Conservation (phyloP, 2,113 vertebrate species). For the Porphyrio hochstetteri region DNA sequence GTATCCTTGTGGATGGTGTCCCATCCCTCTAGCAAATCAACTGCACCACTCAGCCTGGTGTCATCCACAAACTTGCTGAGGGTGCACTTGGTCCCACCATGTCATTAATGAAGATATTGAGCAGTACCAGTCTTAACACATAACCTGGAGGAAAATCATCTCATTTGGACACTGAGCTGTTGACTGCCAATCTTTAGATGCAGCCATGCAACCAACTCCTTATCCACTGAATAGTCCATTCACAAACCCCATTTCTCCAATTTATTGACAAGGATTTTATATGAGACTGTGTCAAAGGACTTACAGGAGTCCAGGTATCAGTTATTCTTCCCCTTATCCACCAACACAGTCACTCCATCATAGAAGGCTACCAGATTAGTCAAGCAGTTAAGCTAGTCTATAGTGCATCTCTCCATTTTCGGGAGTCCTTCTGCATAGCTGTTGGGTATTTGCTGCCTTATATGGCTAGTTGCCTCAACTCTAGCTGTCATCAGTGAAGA, state of each 20-base stretch:
- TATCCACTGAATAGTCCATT: background rate
- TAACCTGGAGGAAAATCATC: background rate
- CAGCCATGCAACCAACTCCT: background rate
- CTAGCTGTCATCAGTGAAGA: background rate
- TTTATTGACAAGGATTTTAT: background rate
- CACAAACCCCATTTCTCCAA: background rate
- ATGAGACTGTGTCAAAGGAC: background rate
- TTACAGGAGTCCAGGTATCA: background rate
- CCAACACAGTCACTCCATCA: background rate
- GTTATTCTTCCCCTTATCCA: background rate
- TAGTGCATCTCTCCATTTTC: background rate
- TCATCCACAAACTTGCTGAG: background rate
- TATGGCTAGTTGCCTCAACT: background rate
- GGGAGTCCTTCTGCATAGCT: background rate
- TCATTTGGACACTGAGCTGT: background rate
- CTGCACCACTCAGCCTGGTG: background rate
- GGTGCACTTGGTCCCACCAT: background rate
- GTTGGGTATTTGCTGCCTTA: background rate
- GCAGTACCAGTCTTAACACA: background rate
- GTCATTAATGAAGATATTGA: background rate
- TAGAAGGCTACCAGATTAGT: background rate
- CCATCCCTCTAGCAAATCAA: background rate
- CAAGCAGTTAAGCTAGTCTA: background rate
- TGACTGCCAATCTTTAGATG: background rate
- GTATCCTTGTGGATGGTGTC: background rate